Base-by-base conservation (phyloP, 2,888 invertebrate genomes). In the Sphaerophoria taeniata region DNA sequence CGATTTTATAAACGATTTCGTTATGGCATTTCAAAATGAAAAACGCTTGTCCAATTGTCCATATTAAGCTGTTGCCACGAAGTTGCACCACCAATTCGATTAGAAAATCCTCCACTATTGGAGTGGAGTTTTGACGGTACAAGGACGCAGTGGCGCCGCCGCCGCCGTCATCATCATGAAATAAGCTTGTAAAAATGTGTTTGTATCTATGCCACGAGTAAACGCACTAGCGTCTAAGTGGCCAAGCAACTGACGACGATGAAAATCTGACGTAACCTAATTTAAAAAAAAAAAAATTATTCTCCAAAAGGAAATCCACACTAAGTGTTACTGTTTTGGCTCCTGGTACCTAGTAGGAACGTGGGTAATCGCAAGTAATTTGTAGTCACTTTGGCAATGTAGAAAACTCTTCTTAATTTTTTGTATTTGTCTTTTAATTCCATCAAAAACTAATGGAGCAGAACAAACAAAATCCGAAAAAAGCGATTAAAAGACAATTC, bases 21-120 rank as follows among this genome's bases (percentile, higher is more conserved):
- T 81, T 81, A 81, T 77, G 76, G 81, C 76, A 85, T 85, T 69
- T 61, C 53, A 73, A 67, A 65, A 65, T 58, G 73, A 81, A 72
- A 80, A 79, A 73, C 67, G 75, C 75, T 75, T 81, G 85, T 85
- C 80, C 79, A 67, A 67, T 84, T 84, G 83, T 75, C 85, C 85
- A 85, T 85, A 85, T 85, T 80, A 72, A 85, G 85, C 56, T 69
- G 69, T 81, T 73, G 85, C 72, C 76, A 76, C 72, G 61, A 72
- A 85, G 80, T 80, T 76, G 85, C 85, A 77, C 81, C 85, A 85
- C 76, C 58, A 12, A 55, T 69, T 80, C 72, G 76, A 85, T 85
- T 81, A 81, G 70, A 85, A 85, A 85, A 85, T 85, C 85, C 85
- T 85, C 81, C 81, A 81, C 85, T 81, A 77, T 85, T 85, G 85